These are phyloP conservation scores for Mormoops blainvillei DNA, from an alignment of 2,113 vertebrate species.

Conservation along the genomic window DNA sequence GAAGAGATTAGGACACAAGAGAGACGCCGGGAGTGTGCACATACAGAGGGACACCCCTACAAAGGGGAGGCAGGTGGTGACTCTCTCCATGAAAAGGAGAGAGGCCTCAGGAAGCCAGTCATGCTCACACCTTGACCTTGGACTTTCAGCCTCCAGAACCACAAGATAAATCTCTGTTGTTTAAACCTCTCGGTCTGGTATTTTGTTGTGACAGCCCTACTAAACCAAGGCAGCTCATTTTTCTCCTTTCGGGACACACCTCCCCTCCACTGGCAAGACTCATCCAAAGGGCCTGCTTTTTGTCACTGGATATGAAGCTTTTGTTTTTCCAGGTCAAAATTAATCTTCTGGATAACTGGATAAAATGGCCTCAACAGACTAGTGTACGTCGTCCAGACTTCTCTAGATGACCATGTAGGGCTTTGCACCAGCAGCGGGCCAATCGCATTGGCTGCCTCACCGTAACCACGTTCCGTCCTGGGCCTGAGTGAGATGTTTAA, in stretches of 20 bases:
- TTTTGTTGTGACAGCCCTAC: not conserved
- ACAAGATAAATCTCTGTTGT: not conserved
- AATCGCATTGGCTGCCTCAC: not conserved
- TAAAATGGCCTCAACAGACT: not conserved
- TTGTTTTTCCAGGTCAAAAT: not conserved
- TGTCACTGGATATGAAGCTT: not conserved
- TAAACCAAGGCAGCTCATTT: not conserved
- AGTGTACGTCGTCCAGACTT: not conserved
- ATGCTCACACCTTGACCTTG: not conserved
- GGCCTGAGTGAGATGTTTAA: not conserved
- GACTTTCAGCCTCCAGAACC: not conserved
- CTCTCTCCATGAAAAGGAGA: not conserved
- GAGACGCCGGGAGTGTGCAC: too few relatives aligned
- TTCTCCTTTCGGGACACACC: not conserved
- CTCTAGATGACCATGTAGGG: fast-evolving
- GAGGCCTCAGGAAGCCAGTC: not conserved
- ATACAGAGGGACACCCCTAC: not conserved
- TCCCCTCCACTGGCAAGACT: not conserved
- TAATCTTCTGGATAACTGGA: not conserved
- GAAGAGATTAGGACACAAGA: not conserved
- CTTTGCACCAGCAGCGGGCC: not conserved
- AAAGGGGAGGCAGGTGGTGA: not conserved
- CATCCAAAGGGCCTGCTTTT: not conserved
- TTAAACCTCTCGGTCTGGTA: not conserved
- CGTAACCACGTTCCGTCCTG: not conserved